Conservation (phyloP, 2,888 invertebrate species). For the Drosophila affinis region DNA sequence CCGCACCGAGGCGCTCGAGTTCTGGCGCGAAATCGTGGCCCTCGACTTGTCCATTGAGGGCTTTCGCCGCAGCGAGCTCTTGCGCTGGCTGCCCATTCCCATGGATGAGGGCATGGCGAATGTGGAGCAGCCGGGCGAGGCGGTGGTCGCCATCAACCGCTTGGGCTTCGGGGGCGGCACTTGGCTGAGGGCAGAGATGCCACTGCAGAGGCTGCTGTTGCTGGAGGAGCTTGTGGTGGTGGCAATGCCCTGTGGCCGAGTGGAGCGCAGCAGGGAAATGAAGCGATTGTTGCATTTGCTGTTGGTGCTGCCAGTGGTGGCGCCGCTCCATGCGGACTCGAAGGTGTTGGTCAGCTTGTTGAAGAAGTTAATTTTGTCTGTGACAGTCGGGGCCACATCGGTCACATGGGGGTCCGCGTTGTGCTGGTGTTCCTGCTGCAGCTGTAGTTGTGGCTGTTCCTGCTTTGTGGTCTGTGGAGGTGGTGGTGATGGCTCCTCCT, state of each 20-base stretch:
- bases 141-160: conserved; percentile 40
- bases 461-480: conserved; percentile 1
- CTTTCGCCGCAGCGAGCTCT: conserved; percentile 72
- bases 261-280: conserved; percentile 62
- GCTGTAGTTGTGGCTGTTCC: conserved; percentile 1
- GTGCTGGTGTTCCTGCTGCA: conserved; percentile 9
- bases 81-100: conserved; percentile 56
- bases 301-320: conserved; percentile 9
- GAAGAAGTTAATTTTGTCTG: conserved; percentile 72
- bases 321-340: conserved; percentile 44
- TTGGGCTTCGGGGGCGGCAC: conserved; percentile 71
- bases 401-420: conserved; percentile 21
- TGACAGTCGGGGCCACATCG: conserved; percentile 54
- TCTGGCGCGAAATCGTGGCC: conserved; percentile 69
- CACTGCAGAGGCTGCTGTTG: conserved; percentile 41
- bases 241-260: conserved; percentile 45
- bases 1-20: conserved; percentile 60
- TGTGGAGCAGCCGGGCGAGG: conserved; percentile 18
- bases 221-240: conserved; percentile 39
- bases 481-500: conserved; percentile 15
- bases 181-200: conserved; percentile 4
- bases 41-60: conserved; percentile 76
- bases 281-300: conserved; percentile 53
- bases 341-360: conserved; percentile 69
- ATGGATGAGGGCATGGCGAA: conserved; percentile 55